Conservation (phyloP, 2,113 vertebrate species). For the Ceuthmochares aereus region DNA sequence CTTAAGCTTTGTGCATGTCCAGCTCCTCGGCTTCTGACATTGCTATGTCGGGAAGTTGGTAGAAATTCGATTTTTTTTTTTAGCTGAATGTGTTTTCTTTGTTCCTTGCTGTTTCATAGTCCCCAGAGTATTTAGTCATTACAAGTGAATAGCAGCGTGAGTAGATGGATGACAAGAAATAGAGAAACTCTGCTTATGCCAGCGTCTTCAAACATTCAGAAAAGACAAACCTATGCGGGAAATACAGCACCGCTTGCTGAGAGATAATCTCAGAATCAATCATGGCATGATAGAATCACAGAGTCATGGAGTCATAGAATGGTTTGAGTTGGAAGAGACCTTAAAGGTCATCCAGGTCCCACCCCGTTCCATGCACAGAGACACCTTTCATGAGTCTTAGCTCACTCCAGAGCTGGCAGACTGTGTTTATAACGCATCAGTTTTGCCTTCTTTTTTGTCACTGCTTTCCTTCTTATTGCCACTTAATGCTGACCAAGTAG, state of each 20-base stretch:
- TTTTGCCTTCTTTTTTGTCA: background rate
- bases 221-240: background rate
- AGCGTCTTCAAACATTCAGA: background rate
- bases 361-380: too few relatives aligned
- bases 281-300: too few relatives aligned
- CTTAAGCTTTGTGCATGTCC: fast-evolving
- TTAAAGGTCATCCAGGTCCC: too few relatives aligned
- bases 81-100: background rate
- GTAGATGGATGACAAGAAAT: background rate
- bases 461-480: background rate
- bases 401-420: background rate
- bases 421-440: background rate
- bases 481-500: background rate
- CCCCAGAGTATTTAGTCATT: background rate
- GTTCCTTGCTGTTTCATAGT: background rate
- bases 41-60: background rate
- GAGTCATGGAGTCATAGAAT: too few relatives aligned
- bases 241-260: background rate
- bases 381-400: background rate
- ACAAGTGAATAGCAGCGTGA: background rate
- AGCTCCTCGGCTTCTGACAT: background rate
- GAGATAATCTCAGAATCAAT: background rate
- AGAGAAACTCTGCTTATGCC: background rate
- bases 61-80: background rate
- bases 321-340: too few relatives aligned